Evolutionary conservation across 2,888 invertebrate species (phyloP).

Genomic region (Parthenolecanium corni): DNA sequence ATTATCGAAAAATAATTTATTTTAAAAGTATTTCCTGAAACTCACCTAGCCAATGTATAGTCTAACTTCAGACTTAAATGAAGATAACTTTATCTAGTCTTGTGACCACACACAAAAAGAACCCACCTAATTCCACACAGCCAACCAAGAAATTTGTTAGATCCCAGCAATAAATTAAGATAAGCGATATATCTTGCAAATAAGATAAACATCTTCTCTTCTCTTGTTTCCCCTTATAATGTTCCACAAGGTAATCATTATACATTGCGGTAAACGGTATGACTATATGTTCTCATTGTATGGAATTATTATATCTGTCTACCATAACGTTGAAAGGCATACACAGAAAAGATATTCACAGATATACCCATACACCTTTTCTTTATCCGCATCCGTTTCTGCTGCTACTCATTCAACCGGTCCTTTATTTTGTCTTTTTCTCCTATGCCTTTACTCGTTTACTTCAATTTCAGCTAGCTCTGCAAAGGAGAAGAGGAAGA

Average conservation of each 20-base stretch:
- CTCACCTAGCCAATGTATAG: too few relatives aligned
- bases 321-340: conserved; percentile 26
- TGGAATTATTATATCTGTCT: conserved; percentile 23
- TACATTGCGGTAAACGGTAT: conserved; percentile 17
- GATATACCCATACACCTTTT: background rate
- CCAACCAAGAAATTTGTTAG: too few relatives aligned
- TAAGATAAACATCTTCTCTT: conserved; percentile 20
- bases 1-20: too few relatives aligned
- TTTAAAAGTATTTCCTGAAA: too few relatives aligned
- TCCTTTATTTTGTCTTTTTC: conserved; percentile 20
- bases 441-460: background rate
- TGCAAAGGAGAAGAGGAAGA: background rate
- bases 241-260: conserved; percentile 19
- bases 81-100: too few relatives aligned
- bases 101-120: too few relatives aligned
- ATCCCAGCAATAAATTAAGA: conserved; percentile 7
- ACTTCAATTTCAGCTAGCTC: conserved; percentile 9
- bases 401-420: conserved; percentile 17
- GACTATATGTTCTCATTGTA: conserved; percentile 14
- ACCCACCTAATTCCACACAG: too few relatives aligned
- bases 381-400: conserved; percentile 16
- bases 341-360: conserved; percentile 22
- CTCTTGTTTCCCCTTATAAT: background rate
- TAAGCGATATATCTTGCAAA: conserved; percentile 18
- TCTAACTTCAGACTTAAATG: too few relatives aligned